Evolutionary conservation across 1,140 invertebrate species (phyloP).

Genomic region (Kradibia gibbosae): DNA sequence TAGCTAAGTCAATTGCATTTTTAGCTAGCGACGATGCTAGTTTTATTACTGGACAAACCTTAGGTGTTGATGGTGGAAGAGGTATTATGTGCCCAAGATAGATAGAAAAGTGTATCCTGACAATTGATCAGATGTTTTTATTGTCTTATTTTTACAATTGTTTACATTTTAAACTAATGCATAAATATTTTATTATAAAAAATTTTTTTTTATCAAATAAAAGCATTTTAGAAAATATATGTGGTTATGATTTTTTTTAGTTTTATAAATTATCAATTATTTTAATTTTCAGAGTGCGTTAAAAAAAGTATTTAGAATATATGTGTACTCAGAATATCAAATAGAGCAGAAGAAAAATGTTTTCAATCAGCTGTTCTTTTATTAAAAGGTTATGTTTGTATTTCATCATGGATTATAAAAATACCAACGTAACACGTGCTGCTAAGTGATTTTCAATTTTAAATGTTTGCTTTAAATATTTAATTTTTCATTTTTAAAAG

Average conservation of each 20-base stretch:
- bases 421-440: too few species aligned
- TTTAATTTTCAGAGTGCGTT: too few species aligned
- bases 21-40: conserved; percentile 85
- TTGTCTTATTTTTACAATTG: background rate
- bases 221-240: background rate
- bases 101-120: too few species aligned
- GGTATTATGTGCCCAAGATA: conserved; percentile 85
- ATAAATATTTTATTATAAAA: background rate
- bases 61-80: conserved; percentile 89
- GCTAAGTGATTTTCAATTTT: background rate
- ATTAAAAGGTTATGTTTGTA: background rate
- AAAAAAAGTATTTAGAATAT: too few species aligned
- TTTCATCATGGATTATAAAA: background rate
- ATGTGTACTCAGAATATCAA: too few species aligned
- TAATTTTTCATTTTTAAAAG: background rate
- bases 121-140: too few species aligned
- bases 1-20: conserved; percentile 88
- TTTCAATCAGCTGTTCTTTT: background rate
- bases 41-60: conserved; percentile 85
- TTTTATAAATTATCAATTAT: background rate
- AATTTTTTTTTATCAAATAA: background rate
- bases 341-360: background rate
- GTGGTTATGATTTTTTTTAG: background rate
- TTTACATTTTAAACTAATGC: background rate
- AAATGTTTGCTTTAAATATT: background rate